Base-by-base conservation (phyloP, 2,797 vertebrate genomes). In the Bucorvus abyssinicus region DNA sequence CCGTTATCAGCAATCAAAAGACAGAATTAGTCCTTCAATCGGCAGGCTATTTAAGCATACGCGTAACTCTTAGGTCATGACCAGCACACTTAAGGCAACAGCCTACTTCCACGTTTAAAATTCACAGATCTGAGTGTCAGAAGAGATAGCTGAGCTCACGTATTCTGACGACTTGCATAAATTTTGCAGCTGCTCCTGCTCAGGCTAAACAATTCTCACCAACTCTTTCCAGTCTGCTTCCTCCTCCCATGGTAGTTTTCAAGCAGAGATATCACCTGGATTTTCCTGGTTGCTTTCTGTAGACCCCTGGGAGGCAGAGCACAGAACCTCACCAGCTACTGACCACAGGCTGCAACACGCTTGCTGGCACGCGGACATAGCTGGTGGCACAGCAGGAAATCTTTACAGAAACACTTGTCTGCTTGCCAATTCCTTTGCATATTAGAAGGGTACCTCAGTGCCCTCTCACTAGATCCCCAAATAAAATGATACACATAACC, bases 351-450 rank as follows among this genome's bases (percentile, higher is more conserved):
- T 69, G 52, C 50, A 68, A 24, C 1, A 1, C 1, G 1, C 1
- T 0, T 0, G 0, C 45, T 21, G 55, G 38, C 56, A 49, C 38
- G 40, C 34, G 16, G 21, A 3, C 0, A 0, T 14, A 53, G 22
- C 27, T 10, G 14, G 10, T 26, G 61, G 29, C 52, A 55, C 4
- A 7, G 22, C 71, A 36, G 21, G 26, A 87, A n/a, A 68, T 17
- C 53, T 27, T 26, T 10, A 20, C 8, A 81, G 47, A 60, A 87
- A 67, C 45, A 32, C 5, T 3, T 14, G 9, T 22, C 70, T 75
- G 27, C 49, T 77, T 86, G 40, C n/a, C 23, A 40, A 5, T 56
- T 45, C 47, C 42, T 70, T 32, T 63, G 44, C n/a, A 10, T 24
- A 14, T 23, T 45, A 75, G 29, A 76, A 52, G 22, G 8, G 15